A percentile compares a stretch with the other conserved stretches of the same genome.
These are phyloP conservation scores for Netelia melanura DNA, from an alignment of 2,888 invertebrate genomes.

Conservation along the genomic window DNA sequence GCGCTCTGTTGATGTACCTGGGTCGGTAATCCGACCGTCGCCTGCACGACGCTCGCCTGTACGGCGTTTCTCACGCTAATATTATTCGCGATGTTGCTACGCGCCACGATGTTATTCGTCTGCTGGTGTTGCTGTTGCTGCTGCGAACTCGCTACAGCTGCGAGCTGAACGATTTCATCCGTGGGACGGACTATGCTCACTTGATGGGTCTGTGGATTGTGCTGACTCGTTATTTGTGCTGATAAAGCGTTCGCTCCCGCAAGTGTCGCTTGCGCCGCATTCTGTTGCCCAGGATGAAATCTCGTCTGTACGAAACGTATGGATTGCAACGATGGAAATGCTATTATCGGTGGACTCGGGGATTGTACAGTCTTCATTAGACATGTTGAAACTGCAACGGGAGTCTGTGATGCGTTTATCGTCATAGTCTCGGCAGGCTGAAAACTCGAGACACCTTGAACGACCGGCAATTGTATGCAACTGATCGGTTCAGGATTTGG, in stretches of 20 bases:
- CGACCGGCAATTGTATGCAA: conserved; percentile 80
- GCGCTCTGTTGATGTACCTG: conserved; percentile 78
- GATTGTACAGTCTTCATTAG: conserved; percentile 82
- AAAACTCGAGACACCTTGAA: conserved; percentile 77
- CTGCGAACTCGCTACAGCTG: conserved; percentile 52
- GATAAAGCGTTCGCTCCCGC: conserved; percentile 55
- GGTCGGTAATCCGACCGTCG: conserved; percentile 70
- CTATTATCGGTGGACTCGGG: conserved; percentile 80
- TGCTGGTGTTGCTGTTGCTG: conserved; percentile 59
- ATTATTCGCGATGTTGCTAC: conserved; percentile 65
- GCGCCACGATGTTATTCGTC: conserved; percentile 17
- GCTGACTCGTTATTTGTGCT: conserved; percentile 69
- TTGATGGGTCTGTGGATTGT: conserved; percentile 72
- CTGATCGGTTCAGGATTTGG: conserved; percentile 73
- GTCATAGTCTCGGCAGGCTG: conserved; percentile 74
- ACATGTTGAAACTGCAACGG: conserved; percentile 77
- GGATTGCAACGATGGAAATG: conserved; percentile 82
- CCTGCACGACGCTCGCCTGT: conserved; percentile 68
- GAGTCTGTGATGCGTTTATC: conserved; percentile 72
- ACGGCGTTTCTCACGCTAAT: conserved; percentile 67
- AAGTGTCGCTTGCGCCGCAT: conserved; percentile 47
- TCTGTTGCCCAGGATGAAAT: conserved; percentile 74
- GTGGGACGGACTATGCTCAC: conserved; percentile 78
- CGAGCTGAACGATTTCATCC: conserved; percentile 79
- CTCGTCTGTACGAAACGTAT: conserved; percentile 82